Evolutionary conservation across 35 echinoderm and acorn worm species (phyloP).

Genomic region (Ptychodera flava): DNA sequence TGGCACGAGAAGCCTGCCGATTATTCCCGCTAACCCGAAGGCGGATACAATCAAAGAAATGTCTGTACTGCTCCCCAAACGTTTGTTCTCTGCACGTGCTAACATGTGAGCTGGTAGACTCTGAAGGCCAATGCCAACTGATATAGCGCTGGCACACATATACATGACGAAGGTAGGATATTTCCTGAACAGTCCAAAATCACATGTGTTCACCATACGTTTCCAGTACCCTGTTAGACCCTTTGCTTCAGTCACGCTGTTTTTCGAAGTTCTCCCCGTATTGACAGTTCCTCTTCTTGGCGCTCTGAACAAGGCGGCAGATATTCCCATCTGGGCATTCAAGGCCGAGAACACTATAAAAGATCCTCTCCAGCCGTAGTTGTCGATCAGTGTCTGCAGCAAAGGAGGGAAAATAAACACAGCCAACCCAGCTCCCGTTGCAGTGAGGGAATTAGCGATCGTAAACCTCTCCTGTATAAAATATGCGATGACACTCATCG

Average conservation of each 20-base stretch:
- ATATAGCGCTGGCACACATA: conserved; percentile 3
- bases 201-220: not conserved
- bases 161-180: conserved; percentile 4
- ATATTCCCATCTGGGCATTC: not conserved
- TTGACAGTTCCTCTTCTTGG: not conserved
- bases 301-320: conserved; percentile 15
- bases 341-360: conserved; percentile 12
- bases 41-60: conserved; percentile 12
- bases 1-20: conserved; percentile 20
- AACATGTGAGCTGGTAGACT: conserved; percentile 18
- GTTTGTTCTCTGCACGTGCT: not conserved
- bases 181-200: conserved; percentile 7
- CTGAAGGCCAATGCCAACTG: conserved; percentile 2
- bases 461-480: conserved; percentile 22
- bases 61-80: not conserved
- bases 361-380: conserved; percentile 24
- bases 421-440: conserved; percentile 11
- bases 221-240: not conserved
- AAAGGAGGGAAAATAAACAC: conserved; percentile 23
- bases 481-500: conserved; percentile 4
- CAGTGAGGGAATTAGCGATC: conserved; percentile 23
- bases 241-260: not conserved
- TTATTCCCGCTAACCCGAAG: conserved; percentile 9
- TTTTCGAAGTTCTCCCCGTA: not conserved
- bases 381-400: conserved; percentile 15